Conservation (phyloP, 2,888 invertebrate species). For the Plagodis dolabraria region DNA sequence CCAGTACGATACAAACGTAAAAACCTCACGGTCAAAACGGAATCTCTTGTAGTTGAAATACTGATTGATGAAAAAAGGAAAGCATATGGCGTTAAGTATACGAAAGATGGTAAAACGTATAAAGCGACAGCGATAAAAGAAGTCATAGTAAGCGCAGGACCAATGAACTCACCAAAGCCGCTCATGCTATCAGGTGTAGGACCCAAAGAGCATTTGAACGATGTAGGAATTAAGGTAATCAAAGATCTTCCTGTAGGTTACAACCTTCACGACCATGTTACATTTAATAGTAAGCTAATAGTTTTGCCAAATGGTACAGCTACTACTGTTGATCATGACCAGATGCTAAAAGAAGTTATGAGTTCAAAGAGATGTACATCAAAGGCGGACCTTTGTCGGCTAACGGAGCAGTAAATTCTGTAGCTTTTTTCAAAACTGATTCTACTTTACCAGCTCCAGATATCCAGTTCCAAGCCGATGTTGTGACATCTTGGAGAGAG, state of each 20-base stretch:
- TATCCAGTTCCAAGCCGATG: conserved; percentile 75
- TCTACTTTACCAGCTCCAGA: conserved; percentile 83
- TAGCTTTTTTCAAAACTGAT: conserved; percentile 83
- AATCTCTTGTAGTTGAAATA: conserved; percentile 81
- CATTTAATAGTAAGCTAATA: conserved; percentile 76
- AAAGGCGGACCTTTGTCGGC: conserved; percentile 80
- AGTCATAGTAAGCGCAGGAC: conserved; percentile 63
- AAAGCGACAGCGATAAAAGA: conserved; percentile 63
- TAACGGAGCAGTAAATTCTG: conserved; percentile 81
- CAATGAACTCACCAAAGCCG: conserved; percentile 64
- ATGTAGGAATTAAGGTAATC: conserved; percentile 52
- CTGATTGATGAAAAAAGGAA: conserved; percentile 76
- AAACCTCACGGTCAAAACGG: conserved; percentile 77
- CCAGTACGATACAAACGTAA: conserved; percentile 83
- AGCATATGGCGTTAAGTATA: conserved; percentile 63
- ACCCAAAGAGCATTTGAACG: conserved; percentile 56
- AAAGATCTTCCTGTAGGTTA: conserved; percentile 65
- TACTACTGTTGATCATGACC: conserved; percentile 64
- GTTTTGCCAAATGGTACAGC: conserved; percentile 79
- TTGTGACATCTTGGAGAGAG: conserved; percentile 51
- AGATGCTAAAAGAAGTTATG: conserved; percentile 64
- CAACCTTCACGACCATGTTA: conserved; percentile 71
- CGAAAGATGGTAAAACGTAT: conserved; percentile 41
- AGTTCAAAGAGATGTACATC: conserved; percentile 59
- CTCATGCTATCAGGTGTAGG: conserved; percentile 72